Evolutionary conservation across 1,140 invertebrate genomes (phyloP), one percentile per base, ranked within the genome.

Genomic region (Cylas formicarius): DNA sequence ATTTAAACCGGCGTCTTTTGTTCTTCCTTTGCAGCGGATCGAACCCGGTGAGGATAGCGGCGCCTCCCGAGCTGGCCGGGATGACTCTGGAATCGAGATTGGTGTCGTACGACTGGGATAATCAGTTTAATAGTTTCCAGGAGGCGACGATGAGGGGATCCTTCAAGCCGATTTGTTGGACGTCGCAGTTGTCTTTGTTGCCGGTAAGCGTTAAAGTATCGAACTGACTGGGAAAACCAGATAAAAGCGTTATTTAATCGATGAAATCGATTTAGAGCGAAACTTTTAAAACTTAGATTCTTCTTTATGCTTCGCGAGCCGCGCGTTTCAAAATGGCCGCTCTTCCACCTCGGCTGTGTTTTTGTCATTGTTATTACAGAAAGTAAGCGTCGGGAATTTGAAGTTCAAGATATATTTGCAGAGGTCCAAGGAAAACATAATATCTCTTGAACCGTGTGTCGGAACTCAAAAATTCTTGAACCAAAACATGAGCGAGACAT

Each of bases 81-180:
- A 81, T 81, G 75, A 81, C 80, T 7, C 57, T 82, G 48, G 80
- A 81, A 58, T 73, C 77, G 35, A 68, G 80, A 31, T 67, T 82
- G 17, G 65, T 79, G 50, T 78, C 74, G 36, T 82, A 81, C 66
- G 75, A 82, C 61, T 82, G 80, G 80, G 71, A 77, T 56, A 74
- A 73, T 55, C 76, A 78, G 54, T 82, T 82, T 57, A 71, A 77
- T 35, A 75, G 70, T 52, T 82, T 82, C 61, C 78, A 80, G 53
- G 72, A 77, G 26, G 75, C 75, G 9, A 82, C 78, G 4, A 72
- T 72, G 53, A 67, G 67, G 31, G 80, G 80, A 23, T 79, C 78
- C 39, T 81, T 82, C 63, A 80, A 80, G 44, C 77, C 80, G 6
- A 65, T 81, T 11, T 82, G 80, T 55, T 77, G 75, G 66, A 75